A percentile compares a stretch with the other conserved stretches of the same genome.
These are phyloP conservation scores for Heterotis niloticus DNA, from an alignment of 2,113 vertebrate genomes.

Conservation along the genomic window DNA sequence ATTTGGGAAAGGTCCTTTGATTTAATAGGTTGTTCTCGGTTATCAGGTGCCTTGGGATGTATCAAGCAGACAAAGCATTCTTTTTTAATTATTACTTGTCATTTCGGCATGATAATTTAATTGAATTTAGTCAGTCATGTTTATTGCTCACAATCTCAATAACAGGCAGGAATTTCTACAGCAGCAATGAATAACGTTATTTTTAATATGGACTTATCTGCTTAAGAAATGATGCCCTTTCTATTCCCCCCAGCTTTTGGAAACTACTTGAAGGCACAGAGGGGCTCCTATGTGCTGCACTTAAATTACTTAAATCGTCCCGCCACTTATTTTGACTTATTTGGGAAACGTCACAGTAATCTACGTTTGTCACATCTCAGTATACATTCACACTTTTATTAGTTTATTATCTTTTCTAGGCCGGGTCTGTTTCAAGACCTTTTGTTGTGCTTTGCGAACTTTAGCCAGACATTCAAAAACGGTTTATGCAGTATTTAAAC, in stretches of 20 bases:
- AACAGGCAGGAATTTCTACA: background rate
- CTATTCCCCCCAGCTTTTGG: background rate
- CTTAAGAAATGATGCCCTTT: background rate
- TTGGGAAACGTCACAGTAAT: background rate
- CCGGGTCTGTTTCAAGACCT: background rate
- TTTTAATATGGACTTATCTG: background rate
- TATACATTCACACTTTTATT: background rate
- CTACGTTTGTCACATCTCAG: background rate
- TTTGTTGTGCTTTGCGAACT: background rate
- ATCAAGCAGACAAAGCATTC: conserved; percentile 22
- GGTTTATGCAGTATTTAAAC: background rate
- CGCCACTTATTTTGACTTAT: background rate
- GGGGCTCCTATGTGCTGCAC: background rate
- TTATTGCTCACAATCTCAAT: conserved; percentile 19
- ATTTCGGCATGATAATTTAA: conserved; percentile 26
- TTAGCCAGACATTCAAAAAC: background rate
- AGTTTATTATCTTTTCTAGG: too few species aligned
- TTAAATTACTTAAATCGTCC: background rate
- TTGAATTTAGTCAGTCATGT: conserved; percentile 23
- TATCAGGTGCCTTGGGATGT: conserved; percentile 27
- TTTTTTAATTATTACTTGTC: conserved; percentile 34
- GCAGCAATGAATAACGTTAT: background rate
- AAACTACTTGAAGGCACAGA: background rate
- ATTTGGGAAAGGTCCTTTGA: conserved; percentile 26
- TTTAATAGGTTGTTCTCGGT: conserved; percentile 28